Evolutionary conservation across 2,888 invertebrate genomes (phyloP).

Genomic region (Amblyjoppa fuscipennis): DNA sequence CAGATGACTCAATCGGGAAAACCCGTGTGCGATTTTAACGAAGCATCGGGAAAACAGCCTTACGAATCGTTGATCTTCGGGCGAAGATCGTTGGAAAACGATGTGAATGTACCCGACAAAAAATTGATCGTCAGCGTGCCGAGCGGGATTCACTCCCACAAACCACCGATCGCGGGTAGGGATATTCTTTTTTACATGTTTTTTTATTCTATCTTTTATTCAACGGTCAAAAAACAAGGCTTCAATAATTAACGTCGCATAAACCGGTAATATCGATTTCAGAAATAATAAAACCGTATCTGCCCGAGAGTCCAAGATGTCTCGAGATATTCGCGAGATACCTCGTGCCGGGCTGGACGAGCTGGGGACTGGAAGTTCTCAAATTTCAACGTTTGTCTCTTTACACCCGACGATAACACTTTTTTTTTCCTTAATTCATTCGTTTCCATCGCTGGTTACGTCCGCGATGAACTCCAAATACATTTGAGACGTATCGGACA

Average conservation of each 20-base stretch:
- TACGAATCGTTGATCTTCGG: slow-evolving; percentile 93
- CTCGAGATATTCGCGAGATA: slow-evolving; percentile 97
- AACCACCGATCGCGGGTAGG: slow-evolving; percentile 93
- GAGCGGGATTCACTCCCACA: slow-evolving; percentile 97
- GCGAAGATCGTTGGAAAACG: slow-evolving; percentile 80
- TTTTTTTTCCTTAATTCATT: not conserved
- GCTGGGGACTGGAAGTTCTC: slow-evolving; percentile 95
- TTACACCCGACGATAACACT: slow-evolving; percentile 63
- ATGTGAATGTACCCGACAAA: slow-evolving; percentile 84
- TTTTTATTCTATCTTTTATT: not conserved
- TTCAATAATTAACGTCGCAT: not conserved
- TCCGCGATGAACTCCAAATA: not conserved
- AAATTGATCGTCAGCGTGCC: slow-evolving; percentile 93
- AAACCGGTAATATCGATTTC: slow-evolving; percentile 75
- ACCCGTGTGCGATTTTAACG: slow-evolving; percentile 89
- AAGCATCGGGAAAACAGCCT: slow-evolving; percentile 92
- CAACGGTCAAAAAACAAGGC: not conserved
- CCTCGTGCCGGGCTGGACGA: slow-evolving; percentile 93
- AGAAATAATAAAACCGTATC: slow-evolving; percentile 89
- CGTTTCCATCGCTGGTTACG: not conserved
- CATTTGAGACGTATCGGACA: not conserved
- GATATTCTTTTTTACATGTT: not conserved
- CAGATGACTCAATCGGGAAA: slow-evolving; percentile 90
- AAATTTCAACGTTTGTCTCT: slow-evolving; percentile 90
- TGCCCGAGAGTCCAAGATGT: slow-evolving; percentile 88